A percentile compares a stretch with the other conserved stretches of the same genome.
Evolutionary conservation across 2,888 invertebrate species (phyloP).

Genomic region (Scaptomyza reducta): DNA sequence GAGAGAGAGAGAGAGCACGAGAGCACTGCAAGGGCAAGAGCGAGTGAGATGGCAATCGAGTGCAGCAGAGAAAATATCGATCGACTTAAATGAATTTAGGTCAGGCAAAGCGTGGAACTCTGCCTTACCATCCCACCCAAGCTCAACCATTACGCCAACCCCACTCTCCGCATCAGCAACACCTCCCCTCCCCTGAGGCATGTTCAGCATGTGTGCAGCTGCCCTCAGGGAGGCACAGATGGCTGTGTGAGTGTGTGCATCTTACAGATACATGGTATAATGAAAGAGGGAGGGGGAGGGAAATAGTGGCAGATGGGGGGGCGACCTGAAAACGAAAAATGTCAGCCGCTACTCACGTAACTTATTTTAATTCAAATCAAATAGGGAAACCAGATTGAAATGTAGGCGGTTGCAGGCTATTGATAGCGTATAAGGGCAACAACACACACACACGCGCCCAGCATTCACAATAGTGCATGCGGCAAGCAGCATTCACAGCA

Average conservation of each 20-base stretch:
- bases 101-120: constrained; percentile 46
- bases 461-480: constrained; percentile 51
- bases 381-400: constrained; percentile 66
- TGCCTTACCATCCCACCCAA: neutral
- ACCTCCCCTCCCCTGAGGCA: constrained; percentile 6
- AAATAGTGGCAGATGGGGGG: constrained; percentile 12
- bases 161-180: constrained; percentile 4
- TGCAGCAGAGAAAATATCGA: constrained; percentile 68
- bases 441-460: constrained; percentile 27
- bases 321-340: constrained; percentile 53
- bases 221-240: constrained; percentile 4
- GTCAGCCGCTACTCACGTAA: constrained; percentile 74
- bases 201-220: constrained; percentile 13
- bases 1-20: neutral
- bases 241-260: constrained; percentile 39
- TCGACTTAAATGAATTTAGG: constrained; percentile 79
- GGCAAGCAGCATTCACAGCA: too few relatives aligned
- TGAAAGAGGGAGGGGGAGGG: neutral
- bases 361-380: constrained; percentile 78
- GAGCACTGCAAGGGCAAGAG: neutral
- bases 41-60: constrained; percentile 23
- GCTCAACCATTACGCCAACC: constrained; percentile 1
- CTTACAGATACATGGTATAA: constrained; percentile 47
- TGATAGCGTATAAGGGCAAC: constrained; percentile 24
- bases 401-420: constrained; percentile 45